phyloP scores from a whole-genome alignment of 2,888 invertebrate genomes.

The Zeuzera pyrina region DNA sequence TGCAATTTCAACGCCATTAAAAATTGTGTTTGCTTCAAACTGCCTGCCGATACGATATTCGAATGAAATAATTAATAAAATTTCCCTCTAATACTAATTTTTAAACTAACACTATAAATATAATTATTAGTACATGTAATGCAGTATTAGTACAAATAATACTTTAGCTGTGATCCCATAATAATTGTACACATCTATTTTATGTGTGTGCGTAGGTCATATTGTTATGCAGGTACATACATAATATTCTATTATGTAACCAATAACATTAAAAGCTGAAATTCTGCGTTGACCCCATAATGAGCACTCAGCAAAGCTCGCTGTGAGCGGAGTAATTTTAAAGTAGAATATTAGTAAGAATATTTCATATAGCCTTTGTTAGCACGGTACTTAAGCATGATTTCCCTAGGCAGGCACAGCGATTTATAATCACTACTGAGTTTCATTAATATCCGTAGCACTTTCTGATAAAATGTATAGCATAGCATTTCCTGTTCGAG shows the following conservation, averaged over 20 bases:
- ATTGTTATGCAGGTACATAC: too few species aligned
- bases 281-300: too few species aligned
- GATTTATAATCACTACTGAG: constrained; percentile 52
- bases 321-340: too few species aligned
- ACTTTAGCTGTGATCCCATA: too few species aligned
- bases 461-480: constrained; percentile 33
- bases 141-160: too few species aligned
- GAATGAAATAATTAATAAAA: too few species aligned
- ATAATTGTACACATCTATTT: too few species aligned
- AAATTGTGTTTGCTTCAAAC: background rate
- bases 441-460: constrained; percentile 36
- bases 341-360: constrained; percentile 40
- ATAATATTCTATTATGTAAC: too few species aligned
- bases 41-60: background rate
- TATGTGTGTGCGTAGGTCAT: too few species aligned
- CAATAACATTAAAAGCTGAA: too few species aligned
- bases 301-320: too few species aligned
- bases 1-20: constrained; percentile 26
- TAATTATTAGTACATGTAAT: too few species aligned
- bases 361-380: constrained; percentile 49
- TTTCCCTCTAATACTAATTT: background rate
- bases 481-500: background rate
- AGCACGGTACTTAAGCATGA: constrained; percentile 46
- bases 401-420: constrained; percentile 44
- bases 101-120: background rate